Evolutionary conservation across 1,140 invertebrate genomes (phyloP), one percentile per base, ranked within the genome.

Genomic region (Zelostemma sp.): DNA sequence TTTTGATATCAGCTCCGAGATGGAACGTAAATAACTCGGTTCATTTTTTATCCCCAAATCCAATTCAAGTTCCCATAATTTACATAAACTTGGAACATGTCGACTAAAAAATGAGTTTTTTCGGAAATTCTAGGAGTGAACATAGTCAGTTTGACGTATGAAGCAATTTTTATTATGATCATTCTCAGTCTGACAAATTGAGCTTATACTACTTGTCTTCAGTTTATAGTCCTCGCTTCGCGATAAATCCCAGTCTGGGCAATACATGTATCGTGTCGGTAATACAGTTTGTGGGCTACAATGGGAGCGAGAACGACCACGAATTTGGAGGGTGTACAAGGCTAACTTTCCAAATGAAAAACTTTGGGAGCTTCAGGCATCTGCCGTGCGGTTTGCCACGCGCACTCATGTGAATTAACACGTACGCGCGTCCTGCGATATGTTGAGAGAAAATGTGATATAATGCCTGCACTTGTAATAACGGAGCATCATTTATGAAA

Each of bases 331-430:
- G 45, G 63, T 56, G 59, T 50, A 62, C 43, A 50, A 68, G 59
- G 65, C 66, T 66, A 68, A 68, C 66, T 68, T 68, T 73, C 66
- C 54, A 65, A 72, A 72, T 72, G 69, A 73, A 73, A 73, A 73
- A 73, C 67, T 70, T 73, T 70, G 47, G 21, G 50, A 69, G 56
- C 67, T 73, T 58, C 51, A 61, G 72, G 67, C 67, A 73, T 69
- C 70, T 72, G 70, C 65, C 65, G 57, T 68, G 61, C 58, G 70
- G 70, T 72, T 68, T 33, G 57, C 70, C 70, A 43, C 64, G 65
- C 48, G 65, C 61, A 68, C 61, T 65, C 65, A 69, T 60, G 67
- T 64, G 67, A 70, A 70, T 70, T 70, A 70, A 71, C 58, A 71
- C 59, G 58, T 62, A 66, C 51, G 38, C 46, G 38, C 49, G 46